Evolutionary conservation across 2,797 vertebrate species (phyloP).

Genomic region (Coluber constrictor): DNA sequence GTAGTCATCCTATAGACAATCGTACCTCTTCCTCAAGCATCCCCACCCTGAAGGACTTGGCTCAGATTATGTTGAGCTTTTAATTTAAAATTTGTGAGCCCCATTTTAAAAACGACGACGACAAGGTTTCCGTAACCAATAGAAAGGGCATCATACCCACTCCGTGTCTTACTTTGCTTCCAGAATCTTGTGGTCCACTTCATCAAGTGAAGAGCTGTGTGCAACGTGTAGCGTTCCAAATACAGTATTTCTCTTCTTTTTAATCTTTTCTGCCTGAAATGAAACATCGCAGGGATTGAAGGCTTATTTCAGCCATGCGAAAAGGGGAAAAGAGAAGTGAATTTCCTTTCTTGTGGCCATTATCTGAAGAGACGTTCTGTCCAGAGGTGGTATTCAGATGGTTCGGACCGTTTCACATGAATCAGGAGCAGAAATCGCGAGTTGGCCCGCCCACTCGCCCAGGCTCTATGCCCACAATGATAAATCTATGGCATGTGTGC

Average conservation of each 20-base stretch:
- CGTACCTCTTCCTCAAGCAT: not conserved
- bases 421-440: rapidly evolving
- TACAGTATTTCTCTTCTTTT: slow-evolving; percentile 93
- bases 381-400: no score
- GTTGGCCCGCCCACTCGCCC: rapidly evolving
- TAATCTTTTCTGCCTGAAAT: slow-evolving; percentile 95
- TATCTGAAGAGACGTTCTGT: not conserved
- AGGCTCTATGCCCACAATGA: no score
- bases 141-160: not conserved
- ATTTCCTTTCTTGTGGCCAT: not conserved
- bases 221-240: slow-evolving; percentile 96
- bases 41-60: not conserved
- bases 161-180: slow-evolving; percentile 89
- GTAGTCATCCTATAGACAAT: not conserved
- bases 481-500: no score
- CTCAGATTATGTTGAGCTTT: not conserved
- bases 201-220: slow-evolving; percentile 95
- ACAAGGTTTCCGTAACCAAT: not conserved
- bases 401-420: no score
- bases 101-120: not conserved
- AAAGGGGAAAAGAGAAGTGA: not conserved
- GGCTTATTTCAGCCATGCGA: not conserved
- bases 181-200: slow-evolving; percentile 98
- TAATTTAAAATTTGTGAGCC: not conserved
- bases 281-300: slow-evolving; percentile 26